These are phyloP conservation scores for Pseudoips prasinana DNA, from an alignment of 2,888 invertebrate genomes.

Conservation along the genomic window DNA sequence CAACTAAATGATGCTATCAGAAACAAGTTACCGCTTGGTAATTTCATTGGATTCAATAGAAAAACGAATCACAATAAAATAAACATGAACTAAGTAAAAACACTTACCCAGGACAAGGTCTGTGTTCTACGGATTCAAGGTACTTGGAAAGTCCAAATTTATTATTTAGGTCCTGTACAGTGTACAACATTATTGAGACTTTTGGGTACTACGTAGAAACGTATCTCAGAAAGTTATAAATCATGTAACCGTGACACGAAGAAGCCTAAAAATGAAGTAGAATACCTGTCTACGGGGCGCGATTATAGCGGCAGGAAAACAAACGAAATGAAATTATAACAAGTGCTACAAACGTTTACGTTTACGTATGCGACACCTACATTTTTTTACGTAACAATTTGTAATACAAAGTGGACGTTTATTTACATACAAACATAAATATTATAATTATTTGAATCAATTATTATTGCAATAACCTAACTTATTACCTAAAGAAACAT, in stretches of 20 bases:
- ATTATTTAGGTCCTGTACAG: constrained; percentile 24
- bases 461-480: no score
- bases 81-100: no score
- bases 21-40: constrained; percentile 12
- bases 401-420: no score
- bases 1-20: constrained; percentile 23
- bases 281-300: constrained; percentile 14
- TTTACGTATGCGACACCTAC: no score
- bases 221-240: constrained; percentile 28
- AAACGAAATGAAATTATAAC: constrained; percentile 15
- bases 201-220: constrained; percentile 19
- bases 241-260: constrained; percentile 29
- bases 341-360: constrained; percentile 1
- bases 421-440: no score
- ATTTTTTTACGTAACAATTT: no score
- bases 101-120: no score
- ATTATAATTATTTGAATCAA: no score
- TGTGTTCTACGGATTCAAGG: no score
- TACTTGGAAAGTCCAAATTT: constrained; percentile 13
- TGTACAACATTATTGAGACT: constrained; percentile 23
- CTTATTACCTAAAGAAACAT: no score
- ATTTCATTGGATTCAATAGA: constrained; percentile 18
- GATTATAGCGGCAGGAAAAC: constrained; percentile 2
- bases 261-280: constrained; percentile 20
- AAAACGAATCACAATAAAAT: constrained; percentile 16